Base-by-base conservation (phyloP, 2,797 vertebrate genomes). In the Dendrocincla tyrannina region DNA sequence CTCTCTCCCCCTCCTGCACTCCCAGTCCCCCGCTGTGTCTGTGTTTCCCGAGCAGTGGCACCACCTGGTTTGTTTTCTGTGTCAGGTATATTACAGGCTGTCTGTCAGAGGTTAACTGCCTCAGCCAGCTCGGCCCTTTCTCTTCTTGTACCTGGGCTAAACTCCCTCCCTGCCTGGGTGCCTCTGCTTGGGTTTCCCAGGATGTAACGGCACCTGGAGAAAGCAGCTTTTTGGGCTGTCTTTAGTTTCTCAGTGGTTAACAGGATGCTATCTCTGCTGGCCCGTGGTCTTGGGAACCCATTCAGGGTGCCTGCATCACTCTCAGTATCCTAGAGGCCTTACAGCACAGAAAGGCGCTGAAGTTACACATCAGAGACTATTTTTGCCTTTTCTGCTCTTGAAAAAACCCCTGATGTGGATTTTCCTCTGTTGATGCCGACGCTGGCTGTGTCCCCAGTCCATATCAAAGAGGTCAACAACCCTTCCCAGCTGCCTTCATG, bases 11-110 rank as follows among this genome's bases (percentile, higher is more conserved):
- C 85, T 91, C 83, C 84, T 88, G 62, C 58, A 4, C 28, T 41
- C 58, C 85, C 94, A 64, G 88, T 92, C 53, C 55, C 69, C 77
- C 1, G 58, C 89, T 22, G 72, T 5, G 85, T 80, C 92, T 93
- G 80, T 85, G 10, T 94, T 94, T 94, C 67, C 89, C 2, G 0
- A 88, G 85, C 89, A 88, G 62, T 91, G 94, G 94, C 92, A 96
- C 93, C 88, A 95, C 94, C 90, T 94, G 93, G 95, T 91, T 97
- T 95, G 88, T 92, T 97, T 96, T 96, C 85, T 81, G 89, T 93
- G 94, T 56, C 94, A 92, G 93, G 93, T 95, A 93, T 58, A 53
- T 93, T 91, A 85, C 69, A 78, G 91, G 64, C 82, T 87, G 84
- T 89, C 79, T 92, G 93, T 91, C 93, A 89, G 96, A 93, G 92